Evolutionary conservation across 2,113 vertebrate genomes (phyloP), one percentile per base, ranked within the genome.

Genomic region (Actenoides hombroni): DNA sequence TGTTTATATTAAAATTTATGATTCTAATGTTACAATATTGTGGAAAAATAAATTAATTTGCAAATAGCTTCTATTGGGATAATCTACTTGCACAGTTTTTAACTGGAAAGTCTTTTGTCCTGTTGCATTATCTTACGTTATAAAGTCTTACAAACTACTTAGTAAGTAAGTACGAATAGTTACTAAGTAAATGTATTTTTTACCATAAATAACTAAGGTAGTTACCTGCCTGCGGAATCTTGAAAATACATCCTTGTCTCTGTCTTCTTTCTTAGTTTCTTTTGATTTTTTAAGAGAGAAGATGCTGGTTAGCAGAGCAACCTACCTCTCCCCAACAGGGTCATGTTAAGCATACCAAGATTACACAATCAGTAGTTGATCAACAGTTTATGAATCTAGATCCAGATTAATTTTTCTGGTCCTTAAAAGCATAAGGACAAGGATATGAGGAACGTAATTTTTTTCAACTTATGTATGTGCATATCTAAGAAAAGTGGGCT

Each of bases 271-370:
- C 12, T 31, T 31, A 56, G 17, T 54, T 56, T 54, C 63, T 35
- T 16, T 33, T 87, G 63, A 35, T 48, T 71, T 80, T 75, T 83
- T 61, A 3, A 77, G 49, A 53, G 7, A 31, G 8, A 53, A 26
- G 10, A 6, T 67, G 16, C 31, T 70, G 19, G 11, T 46, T 46
- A 40, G 29, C 10, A 48, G 53, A 73, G 39, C 12, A 33, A 20
- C 8, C 7, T 16, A 3, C 3, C 13, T 2, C 1, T 48, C 1
- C 7, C 3, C 5, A 6, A 0, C 3, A 57, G 19, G 13, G 23
- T 81, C 16, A 16, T 51, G 7, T 78, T 63, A 25, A 48, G 19
- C 13, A 46, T 44, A 35, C 7, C 2, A 5, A 37, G 15, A 8
- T 69, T 67, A 59, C 73, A 65, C 4, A 40, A 0, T 83, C 86